Evolutionary conservation across 2,797 vertebrate genomes (phyloP), one percentile per base, ranked within the genome.

Genomic region (Brachyrhaphis roseni): DNA sequence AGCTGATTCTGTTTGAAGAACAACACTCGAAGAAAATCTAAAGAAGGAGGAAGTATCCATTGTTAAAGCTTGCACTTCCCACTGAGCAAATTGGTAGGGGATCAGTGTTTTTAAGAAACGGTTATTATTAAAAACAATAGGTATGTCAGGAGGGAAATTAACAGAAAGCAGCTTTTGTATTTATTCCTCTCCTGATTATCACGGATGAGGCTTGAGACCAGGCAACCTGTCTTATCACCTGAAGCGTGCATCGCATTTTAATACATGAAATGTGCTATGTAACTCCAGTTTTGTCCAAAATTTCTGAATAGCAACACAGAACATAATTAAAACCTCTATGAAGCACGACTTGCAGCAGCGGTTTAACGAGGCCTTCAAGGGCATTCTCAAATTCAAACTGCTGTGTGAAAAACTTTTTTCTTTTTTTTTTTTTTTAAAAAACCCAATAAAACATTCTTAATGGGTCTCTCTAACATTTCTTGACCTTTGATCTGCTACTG

Each of bases 291-390:
- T 76, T 66, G 23, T 53, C 76, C 79, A 79, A 77, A 83, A 82
- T 90, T 85, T 81, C 83, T 78, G 2, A 77, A 82, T 78, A 0
- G 43, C 82, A 90, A 86, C 84, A 80, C 76, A 20, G 81, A 76
- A 10, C 55, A 41, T 79, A 45, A 86, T 78, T 80, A 81, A 78
- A 86, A 76, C 47, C 46, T 72, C 51, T 72, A 55, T 28, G 73
- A 76, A 77, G 47, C 68, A 43, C 53, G 57, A 46, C 76, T 75
- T 3, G 39, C 45, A 59, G 82, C 76, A 28, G 80, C 3, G 1
- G 76, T 86, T 79, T 81, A 86, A 89, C 46, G 26, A 76, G 26
- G 49, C 81, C 83, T 78, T 87, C 82, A 88, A 92, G 90, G 87
- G 87, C 87, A 72, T 59, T 6, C 23, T 68, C 78, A 34, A 64